Evolutionary conservation across 2,888 invertebrate species (phyloP).

Genomic region (Cabera pusaria): DNA sequence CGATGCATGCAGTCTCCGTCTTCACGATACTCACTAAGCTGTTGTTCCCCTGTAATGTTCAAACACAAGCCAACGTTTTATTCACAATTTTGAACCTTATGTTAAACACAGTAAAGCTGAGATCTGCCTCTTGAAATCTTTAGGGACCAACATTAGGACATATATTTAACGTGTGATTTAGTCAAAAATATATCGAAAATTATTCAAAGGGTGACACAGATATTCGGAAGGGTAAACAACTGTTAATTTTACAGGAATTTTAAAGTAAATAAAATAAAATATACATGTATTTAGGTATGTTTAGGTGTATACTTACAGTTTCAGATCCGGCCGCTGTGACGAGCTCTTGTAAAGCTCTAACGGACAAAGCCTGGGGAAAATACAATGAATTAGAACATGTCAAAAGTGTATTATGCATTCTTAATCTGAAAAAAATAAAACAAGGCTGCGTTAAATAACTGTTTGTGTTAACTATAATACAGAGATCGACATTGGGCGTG

Average conservation of each 20-base stretch:
- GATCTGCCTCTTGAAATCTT: conserved; percentile 61
- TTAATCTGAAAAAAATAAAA: too few relatives aligned
- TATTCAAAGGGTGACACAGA: conserved; percentile 51
- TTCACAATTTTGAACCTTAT: conserved; percentile 54
- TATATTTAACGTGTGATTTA: conserved; percentile 42
- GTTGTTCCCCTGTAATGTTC: conserved; percentile 81
- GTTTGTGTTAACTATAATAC: too few relatives aligned
- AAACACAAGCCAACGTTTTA: conserved; percentile 70
- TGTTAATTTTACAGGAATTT: conserved; percentile 57
- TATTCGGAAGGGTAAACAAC: conserved; percentile 52
- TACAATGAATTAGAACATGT: too few relatives aligned
- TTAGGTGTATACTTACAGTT: conserved; percentile 87
- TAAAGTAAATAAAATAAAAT: conserved; percentile 36
- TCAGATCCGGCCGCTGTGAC: conserved; percentile 97
- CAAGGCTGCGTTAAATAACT: too few relatives aligned
- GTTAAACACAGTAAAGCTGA: conserved; percentile 28
- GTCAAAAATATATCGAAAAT: conserved; percentile 51
- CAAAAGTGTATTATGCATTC: too few relatives aligned
- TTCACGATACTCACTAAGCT: conserved; percentile 80
- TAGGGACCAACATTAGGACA: conserved; percentile 39
- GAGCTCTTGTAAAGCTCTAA: conserved; percentile 98
- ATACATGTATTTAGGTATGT: conserved; percentile 17
- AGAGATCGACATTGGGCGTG: too few relatives aligned
- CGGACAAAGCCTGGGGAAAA: conserved; percentile 91
- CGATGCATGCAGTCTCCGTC: conserved; percentile 62